phyloP scores from a whole-genome alignment of 1,140 invertebrate species.

The Drosophila trapezifrons region DNA sequence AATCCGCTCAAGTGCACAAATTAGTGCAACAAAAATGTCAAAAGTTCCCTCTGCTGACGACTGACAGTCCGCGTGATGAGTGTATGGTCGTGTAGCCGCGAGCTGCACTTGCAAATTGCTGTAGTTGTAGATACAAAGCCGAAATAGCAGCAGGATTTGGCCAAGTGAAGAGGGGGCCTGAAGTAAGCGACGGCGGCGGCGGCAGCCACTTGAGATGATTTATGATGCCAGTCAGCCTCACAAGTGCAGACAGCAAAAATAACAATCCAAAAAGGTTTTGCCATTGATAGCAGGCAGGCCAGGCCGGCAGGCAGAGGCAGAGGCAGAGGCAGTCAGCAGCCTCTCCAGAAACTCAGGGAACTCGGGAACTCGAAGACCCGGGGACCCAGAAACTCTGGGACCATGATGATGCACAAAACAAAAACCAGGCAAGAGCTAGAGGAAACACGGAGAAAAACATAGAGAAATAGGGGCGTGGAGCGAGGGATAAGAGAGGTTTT shows the following conservation, averaged over 20 bases:
- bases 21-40: slow-evolving; percentile 73
- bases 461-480: neutral
- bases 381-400: slow-evolving; percentile 1
- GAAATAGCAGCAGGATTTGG: slow-evolving; percentile 58
- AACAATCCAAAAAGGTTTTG: slow-evolving; percentile 68
- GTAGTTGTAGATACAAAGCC: slow-evolving; percentile 71
- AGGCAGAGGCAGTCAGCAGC: slow-evolving; percentile 12
- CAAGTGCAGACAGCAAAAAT: slow-evolving; percentile 70
- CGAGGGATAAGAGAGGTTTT: slow-evolving; percentile 6
- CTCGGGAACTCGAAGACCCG: neutral
- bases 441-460: slow-evolving; percentile 25
- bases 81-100: slow-evolving; percentile 48
- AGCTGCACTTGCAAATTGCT: slow-evolving; percentile 75
- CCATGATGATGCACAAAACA: slow-evolving; percentile 46
- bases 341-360: slow-evolving; percentile 16
- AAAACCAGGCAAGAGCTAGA: slow-evolving; percentile 23
- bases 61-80: slow-evolving; percentile 41
- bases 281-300: slow-evolving; percentile 69
- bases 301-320: slow-evolving; percentile 24
- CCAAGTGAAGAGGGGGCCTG: slow-evolving; percentile 1
- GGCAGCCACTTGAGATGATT: slow-evolving; percentile 77
- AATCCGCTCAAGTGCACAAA: slow-evolving; percentile 60
- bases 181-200: neutral
- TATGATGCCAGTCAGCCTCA: slow-evolving; percentile 71
- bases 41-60: slow-evolving; percentile 43